Base-by-base conservation (phyloP, 2,113 vertebrate species). In the Balaeniceps rex region DNA sequence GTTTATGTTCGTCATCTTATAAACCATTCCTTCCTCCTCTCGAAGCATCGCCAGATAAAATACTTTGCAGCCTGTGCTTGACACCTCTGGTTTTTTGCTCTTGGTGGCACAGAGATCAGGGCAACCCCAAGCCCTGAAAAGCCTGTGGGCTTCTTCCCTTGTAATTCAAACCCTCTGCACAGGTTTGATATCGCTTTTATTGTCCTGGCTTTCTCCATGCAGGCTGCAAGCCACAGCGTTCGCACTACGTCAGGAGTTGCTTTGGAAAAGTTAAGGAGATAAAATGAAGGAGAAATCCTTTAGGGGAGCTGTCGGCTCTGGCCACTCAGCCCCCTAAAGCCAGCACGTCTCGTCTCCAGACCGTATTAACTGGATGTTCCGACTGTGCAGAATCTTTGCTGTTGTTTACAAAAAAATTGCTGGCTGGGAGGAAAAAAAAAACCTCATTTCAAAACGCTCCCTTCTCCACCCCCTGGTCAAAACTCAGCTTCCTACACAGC, bases 81-180 rank as follows among this genome's bases (percentile, higher is more conserved):
- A 2, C 24, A 3, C 8, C 38, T 40, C 65, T 28, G 61, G 1
- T 4, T 14, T 42, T 84, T 61, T 2, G 11, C 36, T 88, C 16
- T 24, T 16, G 75, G 16, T 49, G 58, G 17, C 71, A 52, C 0
- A 0, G 10, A 51, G 34, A 11, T 42, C 19, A 3, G 0, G 0
- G 38, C 38, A 63, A 33, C 9, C 21, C 34, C 40, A 36, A 66
- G 31, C 23, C 63, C 63, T 52, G 66, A 31, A 6, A 44, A 42
- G 14, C 38, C 71, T 5, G 9, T 7, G 25, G 25, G n/a, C 63
- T 76, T 52, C 47, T 51, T 6, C 25, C 40, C 54, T 65, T 29
- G 28, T 33, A 7, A 58, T 40, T 40, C 42, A 49, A 86, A n/a
- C 42, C 25, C n/a, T 49, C 66, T 49, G 79, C n/a, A 7, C 3